Evolutionary conservation across 2,113 vertebrate species (phyloP).

Genomic region (Spilogale gracilis): DNA sequence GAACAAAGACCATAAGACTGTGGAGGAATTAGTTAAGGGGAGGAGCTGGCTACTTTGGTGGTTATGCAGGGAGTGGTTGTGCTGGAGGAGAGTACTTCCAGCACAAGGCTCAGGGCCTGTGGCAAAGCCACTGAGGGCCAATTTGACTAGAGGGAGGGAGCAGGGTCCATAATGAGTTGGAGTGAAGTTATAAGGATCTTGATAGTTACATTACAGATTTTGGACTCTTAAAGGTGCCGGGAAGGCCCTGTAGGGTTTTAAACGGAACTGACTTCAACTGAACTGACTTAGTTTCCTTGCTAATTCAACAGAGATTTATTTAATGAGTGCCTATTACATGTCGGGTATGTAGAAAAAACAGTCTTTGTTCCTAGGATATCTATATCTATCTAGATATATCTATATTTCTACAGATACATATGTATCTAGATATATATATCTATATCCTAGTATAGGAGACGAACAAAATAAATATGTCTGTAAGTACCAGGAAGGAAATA

Average conservation of each 20-base stretch:
- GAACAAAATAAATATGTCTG: neutral
- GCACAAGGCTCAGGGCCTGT: neutral
- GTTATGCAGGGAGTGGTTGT: neutral
- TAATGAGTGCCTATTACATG: neutral
- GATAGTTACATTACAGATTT: constrained; percentile 6
- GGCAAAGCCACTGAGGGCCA: neutral
- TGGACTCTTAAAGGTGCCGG: neutral
- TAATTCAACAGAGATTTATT: constrained; percentile 43
- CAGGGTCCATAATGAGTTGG: neutral
- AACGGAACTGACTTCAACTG: neutral
- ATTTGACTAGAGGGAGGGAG: neutral
- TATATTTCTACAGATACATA: too few relatives aligned
- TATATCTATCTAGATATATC: neutral
- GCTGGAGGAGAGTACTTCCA: neutral
- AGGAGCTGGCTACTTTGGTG: neutral
- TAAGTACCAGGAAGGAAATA: constrained; percentile 38
- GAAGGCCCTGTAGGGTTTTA: constrained; percentile 6
- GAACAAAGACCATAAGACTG: constrained; percentile 11
- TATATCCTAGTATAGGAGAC: neutral
- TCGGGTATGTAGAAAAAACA: neutral
- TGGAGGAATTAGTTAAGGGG: neutral
- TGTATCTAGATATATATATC: neutral
- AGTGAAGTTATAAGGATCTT: neutral
- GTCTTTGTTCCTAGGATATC: neutral
- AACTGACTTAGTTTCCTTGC: constrained; percentile 20